These are phyloP conservation scores for Planiliza haematocheilus DNA, from an alignment of 2,113 vertebrate species.

Conservation along the genomic window DNA sequence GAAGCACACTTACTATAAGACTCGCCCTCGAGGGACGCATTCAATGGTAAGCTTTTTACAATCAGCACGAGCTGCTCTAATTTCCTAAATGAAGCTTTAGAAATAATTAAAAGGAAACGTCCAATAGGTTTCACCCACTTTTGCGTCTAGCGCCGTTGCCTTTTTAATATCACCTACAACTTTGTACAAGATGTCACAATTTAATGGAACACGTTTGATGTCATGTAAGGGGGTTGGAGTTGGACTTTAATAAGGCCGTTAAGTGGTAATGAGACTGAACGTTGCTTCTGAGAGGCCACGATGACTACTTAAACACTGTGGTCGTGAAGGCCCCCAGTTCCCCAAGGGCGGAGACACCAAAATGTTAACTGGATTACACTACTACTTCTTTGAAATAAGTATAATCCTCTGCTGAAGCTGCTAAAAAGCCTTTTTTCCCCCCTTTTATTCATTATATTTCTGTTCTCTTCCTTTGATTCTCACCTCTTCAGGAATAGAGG, in stretches of 20 bases:
- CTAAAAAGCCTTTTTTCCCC: slow-evolving; percentile 46
- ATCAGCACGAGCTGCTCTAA: slow-evolving; percentile 66
- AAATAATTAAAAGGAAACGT: slow-evolving; percentile 42
- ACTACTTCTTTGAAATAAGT: slow-evolving; percentile 62
- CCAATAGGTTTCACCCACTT: slow-evolving; percentile 52
- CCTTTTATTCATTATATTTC: slow-evolving; percentile 19
- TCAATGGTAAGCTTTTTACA: slow-evolving; percentile 74
- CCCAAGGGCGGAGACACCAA: slow-evolving; percentile 59
- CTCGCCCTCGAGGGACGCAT: slow-evolving; percentile 67
- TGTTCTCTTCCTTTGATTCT: slow-evolving; percentile 36
- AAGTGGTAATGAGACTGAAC: slow-evolving; percentile 80
- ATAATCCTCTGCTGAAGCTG: slow-evolving; percentile 57
- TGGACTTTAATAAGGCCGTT: slow-evolving; percentile 79
- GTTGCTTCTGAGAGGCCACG: slow-evolving; percentile 65
- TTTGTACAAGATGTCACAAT: slow-evolving; percentile 78
- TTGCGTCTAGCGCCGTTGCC: slow-evolving; percentile 44
- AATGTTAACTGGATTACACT: slow-evolving; percentile 75
- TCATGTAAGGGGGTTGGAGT: slow-evolving; percentile 74
- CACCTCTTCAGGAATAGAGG: slow-evolving; percentile 32
- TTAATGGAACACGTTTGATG: slow-evolving; percentile 80
- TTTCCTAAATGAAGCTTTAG: slow-evolving; percentile 74
- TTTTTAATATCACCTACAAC: slow-evolving; percentile 75
- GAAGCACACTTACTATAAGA: slow-evolving; percentile 69
- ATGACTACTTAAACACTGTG: slow-evolving; percentile 63
- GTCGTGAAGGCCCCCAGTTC: slow-evolving; percentile 48